Evolutionary conservation across 2,888 invertebrate species (phyloP), one percentile per base, ranked within the genome.

Genomic region (Elegia similella): DNA sequence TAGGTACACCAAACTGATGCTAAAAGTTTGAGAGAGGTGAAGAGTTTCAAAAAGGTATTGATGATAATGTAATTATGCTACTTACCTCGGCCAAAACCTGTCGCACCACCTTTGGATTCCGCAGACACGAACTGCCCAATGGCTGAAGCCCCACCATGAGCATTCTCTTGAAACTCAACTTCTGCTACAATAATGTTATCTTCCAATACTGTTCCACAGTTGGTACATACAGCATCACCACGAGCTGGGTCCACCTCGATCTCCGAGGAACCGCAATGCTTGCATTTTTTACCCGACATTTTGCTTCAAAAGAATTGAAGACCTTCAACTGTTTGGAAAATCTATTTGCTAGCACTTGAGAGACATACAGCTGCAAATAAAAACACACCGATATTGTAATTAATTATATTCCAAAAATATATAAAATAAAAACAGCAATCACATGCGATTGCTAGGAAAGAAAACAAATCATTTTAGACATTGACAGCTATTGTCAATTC

Each of bases 101-200:
- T 95, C 50, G 95, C 95, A 59, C 96, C 96, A 55, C 97, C 96
- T 76, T 95, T 95, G 62, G 97, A 96, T 69, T 98, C 98, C 2
- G 95, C 95, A 3, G 97, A 96, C 0, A 98, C 98, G 88, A 98
- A 98, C 80, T 98, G 98, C 30, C 99, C 99, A 64, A 98, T 94
- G 13, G 98, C 97, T 60, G 95, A 95, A 52, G 95, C 94, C 8
- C 96, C 96, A 29, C 99, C 99, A 76, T 95, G 95, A 7, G 96
- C 95, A 77, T 96, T 95, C 82, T 99, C 99, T 83, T 98, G 97
- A 78, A 99, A 99, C 82, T 98, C 97, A 43, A 99, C 95, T 83
- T 99, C 99, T 1, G 98, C 96, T 23, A 99, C 98, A 76, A 99
- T 99, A 56, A 98, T 95, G 73, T 97, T 98, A 76, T 99, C 98